Percentiles rank a stretch among this genome's conserved stretches.
These are phyloP conservation scores for Rhinichthys osculus DNA, from an alignment of 2,797 vertebrate genomes.

Conservation along the genomic window DNA sequence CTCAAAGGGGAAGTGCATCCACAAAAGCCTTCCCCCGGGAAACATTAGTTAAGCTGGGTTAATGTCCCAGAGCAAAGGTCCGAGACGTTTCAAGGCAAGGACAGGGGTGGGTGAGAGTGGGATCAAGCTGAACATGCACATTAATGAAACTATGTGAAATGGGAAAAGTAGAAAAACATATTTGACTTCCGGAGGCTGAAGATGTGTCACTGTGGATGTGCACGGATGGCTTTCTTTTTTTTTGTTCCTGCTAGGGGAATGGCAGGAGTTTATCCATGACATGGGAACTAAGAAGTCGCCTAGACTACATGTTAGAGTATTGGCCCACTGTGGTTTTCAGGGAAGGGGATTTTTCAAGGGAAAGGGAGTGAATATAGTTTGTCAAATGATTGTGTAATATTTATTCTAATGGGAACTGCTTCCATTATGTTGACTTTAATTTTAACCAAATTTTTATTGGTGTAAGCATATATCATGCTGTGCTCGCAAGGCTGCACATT, in stretches of 20 bases:
- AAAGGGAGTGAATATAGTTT: slow-evolving; percentile 31
- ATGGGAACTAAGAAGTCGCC: slow-evolving; percentile 52
- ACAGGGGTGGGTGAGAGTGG: slow-evolving; percentile 27
- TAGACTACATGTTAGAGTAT: slow-evolving; percentile 46
- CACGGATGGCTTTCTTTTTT: slow-evolving; percentile 43
- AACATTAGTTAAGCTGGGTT: slow-evolving; percentile 64
- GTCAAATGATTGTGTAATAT: slow-evolving; percentile 29
- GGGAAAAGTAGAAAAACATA: slow-evolving; percentile 50
- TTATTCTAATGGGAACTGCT: slow-evolving; percentile 2
- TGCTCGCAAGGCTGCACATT: slow-evolving; percentile 67
- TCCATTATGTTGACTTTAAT: slow-evolving; percentile 36
- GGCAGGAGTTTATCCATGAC: slow-evolving; percentile 37
- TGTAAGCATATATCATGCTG: slow-evolving; percentile 6
- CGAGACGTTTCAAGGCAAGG: slow-evolving; percentile 55
- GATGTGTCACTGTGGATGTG: slow-evolving; percentile 51
- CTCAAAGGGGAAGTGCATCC: slow-evolving; percentile 67
- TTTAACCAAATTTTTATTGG: slow-evolving; percentile 45
- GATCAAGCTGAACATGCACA: slow-evolving; percentile 54
- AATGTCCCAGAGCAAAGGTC: slow-evolving; percentile 65
- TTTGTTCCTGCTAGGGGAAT: slow-evolving; percentile 53
- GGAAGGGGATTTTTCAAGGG: slow-evolving; percentile 60
- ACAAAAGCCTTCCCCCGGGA: slow-evolving; percentile 64
- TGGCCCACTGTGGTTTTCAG: slow-evolving; percentile 59
- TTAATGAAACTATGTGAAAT: slow-evolving; percentile 57
- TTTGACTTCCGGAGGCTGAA: slow-evolving; percentile 35